Conservation (phyloP, 2,888 invertebrate species). For the Pseudanteris insignis region DNA sequence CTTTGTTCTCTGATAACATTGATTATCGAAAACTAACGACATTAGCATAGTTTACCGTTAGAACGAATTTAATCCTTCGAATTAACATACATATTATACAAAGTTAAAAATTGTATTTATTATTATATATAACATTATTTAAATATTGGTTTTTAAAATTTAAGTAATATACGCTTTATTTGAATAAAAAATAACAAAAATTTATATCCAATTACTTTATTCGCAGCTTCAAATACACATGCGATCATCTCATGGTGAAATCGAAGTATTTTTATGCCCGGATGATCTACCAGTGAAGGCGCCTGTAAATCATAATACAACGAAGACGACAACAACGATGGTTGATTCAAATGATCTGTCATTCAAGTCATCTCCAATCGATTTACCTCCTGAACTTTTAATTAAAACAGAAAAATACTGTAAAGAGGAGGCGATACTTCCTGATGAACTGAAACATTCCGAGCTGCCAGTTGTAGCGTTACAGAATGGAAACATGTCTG, state of each 20-base stretch:
- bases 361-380: slow-evolving; percentile 42
- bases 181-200: no score
- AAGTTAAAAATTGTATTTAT: no score
- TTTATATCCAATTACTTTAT: background rate
- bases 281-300: slow-evolving; percentile 68
- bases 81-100: no score
- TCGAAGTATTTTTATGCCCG: slow-evolving; percentile 95
- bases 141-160: no score
- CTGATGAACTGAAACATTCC: slow-evolving; percentile 43
- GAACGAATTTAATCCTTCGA: no score
- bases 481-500: slow-evolving; percentile 47
- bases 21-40: no score
- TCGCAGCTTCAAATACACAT: slow-evolving; percentile 83
- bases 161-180: no score
- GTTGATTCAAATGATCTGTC: slow-evolving; percentile 44
- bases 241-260: slow-evolving; percentile 89
- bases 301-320: slow-evolving; percentile 48
- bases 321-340: slow-evolving; percentile 39
- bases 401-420: slow-evolving; percentile 52
- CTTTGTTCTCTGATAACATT: no score
- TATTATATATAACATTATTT: no score
- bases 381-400: slow-evolving; percentile 55
- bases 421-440: slow-evolving; percentile 46
- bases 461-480: slow-evolving; percentile 27
- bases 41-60: no score